Evolutionary conservation across 2,113 vertebrate genomes (phyloP), one percentile per base, ranked within the genome.

Genomic region (Microcebus ravelobensis): DNA sequence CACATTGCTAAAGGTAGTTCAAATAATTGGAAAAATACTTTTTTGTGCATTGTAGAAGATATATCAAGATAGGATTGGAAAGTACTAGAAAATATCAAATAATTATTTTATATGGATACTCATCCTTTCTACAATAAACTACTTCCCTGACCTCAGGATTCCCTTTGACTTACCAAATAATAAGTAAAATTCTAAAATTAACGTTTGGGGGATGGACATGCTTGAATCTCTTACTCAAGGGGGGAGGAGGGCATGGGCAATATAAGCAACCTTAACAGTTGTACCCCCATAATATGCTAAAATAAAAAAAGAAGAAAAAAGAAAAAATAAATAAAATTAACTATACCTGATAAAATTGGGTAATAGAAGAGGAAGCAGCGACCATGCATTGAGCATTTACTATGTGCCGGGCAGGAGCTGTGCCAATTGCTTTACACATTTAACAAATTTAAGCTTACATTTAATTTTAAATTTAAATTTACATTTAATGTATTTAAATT

Each of bases 121-220:
- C 4, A n/a, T 80, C 50, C 4, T 95, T 94, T 42, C 27, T 15
- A 57, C 2, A 36, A n/a, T 79, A 83, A 93, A n/a, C 55, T 55
- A 18, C 45, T 77, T 34, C 9, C 18, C 34, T 87, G 34, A 29
- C 65, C 7, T 96, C 61, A 87, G 34, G 55, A 48, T 17, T 52
- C 74, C 68, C 36, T 94, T 96, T 83, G 27, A 87, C 90, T 89
- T 96, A 14, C 52, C 68, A 29, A 25, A 61, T 68, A 91, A 84
- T 68, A 91, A 84, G 94, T 82, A 57, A 63, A 86, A 45, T 83
- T 31, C 50, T 73, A 57, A 97, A 59, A 76, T 65, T 36, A 76
- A 88, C 34, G 42, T 42, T 42, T 42, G 42, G 42, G 42, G 42
- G 42, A 42, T 42, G 42, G 42, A 42, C 42, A 6, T 42, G 42